Percentiles rank a stretch among this genome's conserved stretches.
Conservation (phyloP, 1,140 invertebrate genomes). For the Cydia strobilella region DNA sequence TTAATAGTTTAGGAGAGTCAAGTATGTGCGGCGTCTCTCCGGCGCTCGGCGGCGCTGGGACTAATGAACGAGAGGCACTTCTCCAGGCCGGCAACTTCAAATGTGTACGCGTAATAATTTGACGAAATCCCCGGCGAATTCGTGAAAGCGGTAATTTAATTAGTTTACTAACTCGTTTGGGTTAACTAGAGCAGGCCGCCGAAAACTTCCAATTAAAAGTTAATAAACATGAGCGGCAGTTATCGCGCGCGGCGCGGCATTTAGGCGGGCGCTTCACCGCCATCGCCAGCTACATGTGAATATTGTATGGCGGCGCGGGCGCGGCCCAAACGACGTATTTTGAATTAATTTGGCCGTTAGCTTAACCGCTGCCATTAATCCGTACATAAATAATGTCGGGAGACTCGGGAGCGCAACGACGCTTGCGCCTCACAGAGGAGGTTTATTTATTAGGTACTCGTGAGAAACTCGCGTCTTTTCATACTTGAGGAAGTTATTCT, state of each 20-base stretch:
- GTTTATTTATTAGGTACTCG: neutral
- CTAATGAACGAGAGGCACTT: neutral
- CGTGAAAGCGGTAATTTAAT: constrained; percentile 7
- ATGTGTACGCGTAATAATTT: neutral
- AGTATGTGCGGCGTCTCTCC: neutral
- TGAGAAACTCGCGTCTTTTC: neutral
- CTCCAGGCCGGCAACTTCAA: neutral
- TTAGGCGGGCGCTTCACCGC: neutral
- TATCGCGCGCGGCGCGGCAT: constrained; percentile 8
- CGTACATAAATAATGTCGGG: constrained; percentile 15
- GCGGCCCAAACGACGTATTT: constrained; percentile 23
- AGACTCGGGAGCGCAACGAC: neutral
- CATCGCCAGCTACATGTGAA: neutral
- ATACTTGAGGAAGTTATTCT: too few relatives aligned
- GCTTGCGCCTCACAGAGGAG: neutral
- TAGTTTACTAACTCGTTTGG: neutral
- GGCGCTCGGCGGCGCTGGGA: neutral
- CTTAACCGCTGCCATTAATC: constrained; percentile 11
- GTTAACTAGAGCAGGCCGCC: neutral
- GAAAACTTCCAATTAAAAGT: constrained; percentile 26
- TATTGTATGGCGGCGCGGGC: neutral
- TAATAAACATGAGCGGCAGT: constrained; percentile 9
- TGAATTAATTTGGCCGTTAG: constrained; percentile 22
- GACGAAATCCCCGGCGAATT: neutral
- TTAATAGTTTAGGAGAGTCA: constrained; percentile 14